A percentile compares a stretch with the other conserved stretches of the same genome.
Conservation (phyloP, 2,888 invertebrate genomes). For the Drosophila siamana region DNA sequence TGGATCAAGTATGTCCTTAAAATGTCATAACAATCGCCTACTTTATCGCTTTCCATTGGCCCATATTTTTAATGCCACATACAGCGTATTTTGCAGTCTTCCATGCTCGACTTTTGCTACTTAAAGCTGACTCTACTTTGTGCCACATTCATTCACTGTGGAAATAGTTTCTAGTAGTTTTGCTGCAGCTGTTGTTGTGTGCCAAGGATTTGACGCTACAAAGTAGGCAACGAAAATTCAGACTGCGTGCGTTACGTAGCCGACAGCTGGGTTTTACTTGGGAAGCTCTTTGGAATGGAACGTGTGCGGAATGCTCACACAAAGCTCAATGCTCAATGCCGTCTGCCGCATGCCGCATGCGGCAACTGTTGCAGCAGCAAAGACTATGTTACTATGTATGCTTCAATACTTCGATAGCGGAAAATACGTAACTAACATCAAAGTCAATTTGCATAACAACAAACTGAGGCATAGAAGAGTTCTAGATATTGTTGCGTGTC, state of each 20-base stretch:
- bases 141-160: neutral
- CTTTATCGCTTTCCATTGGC: no score
- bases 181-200: neutral
- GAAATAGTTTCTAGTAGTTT: neutral
- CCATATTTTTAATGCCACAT: no score
- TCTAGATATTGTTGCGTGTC: slow-evolving; percentile 29
- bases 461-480: neutral
- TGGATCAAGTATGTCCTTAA: no score
- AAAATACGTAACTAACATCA: slow-evolving; percentile 12
- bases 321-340: slow-evolving; percentile 9
- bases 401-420: neutral
- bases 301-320: neutral
- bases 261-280: slow-evolving; percentile 1
- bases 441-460: slow-evolving; percentile 38
- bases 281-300: slow-evolving; percentile 6
- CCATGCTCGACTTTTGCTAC: neutral
- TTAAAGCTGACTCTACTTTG: neutral
- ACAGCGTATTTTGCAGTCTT: neutral
- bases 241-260: neutral
- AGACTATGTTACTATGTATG: neutral
- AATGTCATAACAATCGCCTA: no score
- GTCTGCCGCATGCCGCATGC: no score
- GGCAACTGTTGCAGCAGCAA: slow-evolving; percentile 39
- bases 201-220: slow-evolving; percentile 20
- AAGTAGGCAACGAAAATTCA: slow-evolving; percentile 47